These are phyloP conservation scores for Agonopterix subpropinquella DNA, from an alignment of 2,888 invertebrate genomes.

Conservation along the genomic window DNA sequence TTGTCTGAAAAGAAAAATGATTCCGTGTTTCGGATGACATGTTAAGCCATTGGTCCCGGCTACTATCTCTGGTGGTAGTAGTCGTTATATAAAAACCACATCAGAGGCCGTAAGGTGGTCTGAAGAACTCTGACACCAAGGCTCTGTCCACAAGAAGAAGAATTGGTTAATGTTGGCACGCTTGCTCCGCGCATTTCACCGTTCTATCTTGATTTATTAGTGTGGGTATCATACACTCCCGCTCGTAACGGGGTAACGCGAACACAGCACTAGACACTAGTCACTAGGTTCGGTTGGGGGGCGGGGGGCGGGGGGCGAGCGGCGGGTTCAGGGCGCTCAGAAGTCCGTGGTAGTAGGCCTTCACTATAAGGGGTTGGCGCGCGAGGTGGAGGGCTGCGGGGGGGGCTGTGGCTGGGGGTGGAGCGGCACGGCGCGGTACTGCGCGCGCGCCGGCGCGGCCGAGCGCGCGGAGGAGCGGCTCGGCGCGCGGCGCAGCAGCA, in stretches of 20 bases:
- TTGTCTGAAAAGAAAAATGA: no score
- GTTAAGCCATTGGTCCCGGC: no score
- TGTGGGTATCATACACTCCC: background rate
- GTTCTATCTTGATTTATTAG: no score
- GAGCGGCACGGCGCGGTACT: conserved; percentile 4
- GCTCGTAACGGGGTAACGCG: background rate
- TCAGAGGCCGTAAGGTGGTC: no score
- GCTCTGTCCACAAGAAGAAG: no score
- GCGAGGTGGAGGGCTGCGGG: conserved; percentile 23
- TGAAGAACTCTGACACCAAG: no score
- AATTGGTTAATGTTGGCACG: no score
- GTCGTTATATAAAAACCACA: no score
- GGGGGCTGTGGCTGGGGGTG: conserved; percentile 7
- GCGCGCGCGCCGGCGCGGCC: conserved; percentile 6
- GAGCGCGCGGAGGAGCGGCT: conserved; percentile 10
- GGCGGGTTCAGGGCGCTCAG: conserved; percentile 14
- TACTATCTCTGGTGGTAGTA: no score
- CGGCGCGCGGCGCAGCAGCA: conserved; percentile 9
- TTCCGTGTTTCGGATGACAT: no score
- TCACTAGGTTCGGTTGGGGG: background rate
- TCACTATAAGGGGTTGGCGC: conserved; percentile 59
- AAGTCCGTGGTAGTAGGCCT: conserved; percentile 33
- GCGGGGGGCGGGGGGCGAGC: background rate
- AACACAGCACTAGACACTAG: no score
- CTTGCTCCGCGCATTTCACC: no score